Evolutionary conservation across 2,113 vertebrate genomes (phyloP), one percentile per base, ranked within the genome.

Genomic region (Amphiprion percula): DNA sequence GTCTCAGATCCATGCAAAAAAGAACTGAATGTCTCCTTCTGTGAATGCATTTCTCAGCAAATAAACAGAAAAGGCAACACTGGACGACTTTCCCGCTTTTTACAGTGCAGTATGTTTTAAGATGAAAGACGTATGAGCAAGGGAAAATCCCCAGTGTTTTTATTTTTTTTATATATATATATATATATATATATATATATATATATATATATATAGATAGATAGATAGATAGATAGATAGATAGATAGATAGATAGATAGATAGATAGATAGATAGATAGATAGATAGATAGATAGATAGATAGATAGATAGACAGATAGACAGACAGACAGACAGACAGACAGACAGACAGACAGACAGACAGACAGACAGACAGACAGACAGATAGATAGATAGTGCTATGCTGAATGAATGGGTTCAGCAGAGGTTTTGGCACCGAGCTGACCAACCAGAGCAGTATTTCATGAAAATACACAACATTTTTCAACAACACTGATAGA

Each of bases 1-100:
- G 52, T 79, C 76, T 49, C 85, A 85, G 26, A 66, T 62, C 16
- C 10, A 26, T 71, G 85, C 83, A 49, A 90, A 83, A 83, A 82
- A 44, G 10, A 26, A 67, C 24, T 28, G 41, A 50, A 69, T 15
- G 74, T 56, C 60, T 80, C 19, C 39, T n/a, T 1, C 19, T 67
- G 37, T 50, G n/a, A 74, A 55, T 66, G n/a, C 19, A 41, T 76
- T 63, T 73, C 55, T 33, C 15, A 63, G 39, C 63, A 52, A 21
- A 65, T 46, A 39, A 78, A 79, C 16, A 64, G 39, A 33, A 8
- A 58, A 68, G 33, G 19, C 24, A 41, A 60, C 59, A 19, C 17
- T 68, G 53, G 24, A 52, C n/a, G 16, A 26, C 3, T 62, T 26
- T 46, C 4, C 23, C 16, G 33, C 3, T 66, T 26, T 44, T 2